Base-by-base conservation (phyloP, 2,888 invertebrate genomes). In the Notodonta ziczac region DNA sequence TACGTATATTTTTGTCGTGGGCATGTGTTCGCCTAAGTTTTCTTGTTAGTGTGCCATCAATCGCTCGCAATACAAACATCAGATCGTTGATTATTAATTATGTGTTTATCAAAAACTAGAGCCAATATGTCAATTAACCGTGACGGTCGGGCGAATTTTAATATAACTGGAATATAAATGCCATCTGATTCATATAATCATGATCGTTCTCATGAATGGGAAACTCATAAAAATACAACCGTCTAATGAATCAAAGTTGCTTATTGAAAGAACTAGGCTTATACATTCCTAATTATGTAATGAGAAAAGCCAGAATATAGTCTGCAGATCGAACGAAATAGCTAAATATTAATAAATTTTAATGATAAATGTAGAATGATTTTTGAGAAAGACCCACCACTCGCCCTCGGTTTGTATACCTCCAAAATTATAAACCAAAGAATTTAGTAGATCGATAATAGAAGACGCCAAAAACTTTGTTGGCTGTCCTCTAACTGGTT, bases 71-170 rank as follows among this genome's bases (percentile, higher is more conserved):
- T 50, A 50, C 50, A 50, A 50, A 50, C 16, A 50, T 50, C 50
- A 16, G 8, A 50, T 8, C 9, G 48, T 50, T 50, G 14, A 50
- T 50, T 50, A 46, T 46, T 46, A n/a, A 46, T 42, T 12, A 10
- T 12, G 42, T 42, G 9, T 42, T 46, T 46, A 46, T 46, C 5
- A 46, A 46, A 46, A 52, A 52, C 10, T 32, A 52, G 32, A 52
- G 13, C 52, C 32, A 24, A 52, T 52, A 52, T 12, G 52, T 52
- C 32, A 52, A 32, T 52, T 52, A 52, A 13, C 52, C 52, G 52
- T 52, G 52, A 52, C 24, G 24, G 24, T 24, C 6, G 52, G 13
- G 24, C 32, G 5, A 5, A 13, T 52, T 52, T 52, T 32, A 24
- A 52, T 35, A 32, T 32, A 52, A 52, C 32, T 35, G 32, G 13